Evolutionary conservation across 2,797 vertebrate species (phyloP).

Genomic region (Pseudomugil tenellus): DNA sequence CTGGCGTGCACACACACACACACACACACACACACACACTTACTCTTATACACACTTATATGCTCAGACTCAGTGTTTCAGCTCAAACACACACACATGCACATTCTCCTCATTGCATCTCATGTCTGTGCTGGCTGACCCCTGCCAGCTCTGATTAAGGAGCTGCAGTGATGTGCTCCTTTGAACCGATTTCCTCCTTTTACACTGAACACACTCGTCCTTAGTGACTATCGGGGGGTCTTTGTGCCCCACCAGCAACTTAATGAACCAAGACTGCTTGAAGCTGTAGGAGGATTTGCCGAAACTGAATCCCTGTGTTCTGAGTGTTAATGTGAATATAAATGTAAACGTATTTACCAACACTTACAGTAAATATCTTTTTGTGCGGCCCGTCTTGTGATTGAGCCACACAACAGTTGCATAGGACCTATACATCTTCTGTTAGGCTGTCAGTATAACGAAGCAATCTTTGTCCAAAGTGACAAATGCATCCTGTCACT

Average conservation of each 20-base stretch:
- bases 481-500: conserved; percentile 77
- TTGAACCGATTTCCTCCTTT: conserved; percentile 90
- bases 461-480: conserved; percentile 74
- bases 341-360: conserved; percentile 47
- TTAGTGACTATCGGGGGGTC: conserved; percentile 89
- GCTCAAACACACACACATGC: conserved; percentile 34
- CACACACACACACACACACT: conserved; percentile 41
- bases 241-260: conserved; percentile 78
- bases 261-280: conserved; percentile 75
- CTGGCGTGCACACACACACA: conserved; percentile 34
- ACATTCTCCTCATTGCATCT: conserved; percentile 59
- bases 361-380: conserved; percentile 40
- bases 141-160: conserved; percentile 94
- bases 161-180: conserved; percentile 93
- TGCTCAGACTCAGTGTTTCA: conserved; percentile 6
- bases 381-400: conserved; percentile 16
- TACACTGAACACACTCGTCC: conserved; percentile 90
- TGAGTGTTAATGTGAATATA: conserved; percentile 24
- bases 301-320: conserved; percentile 41
- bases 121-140: conserved; percentile 86
- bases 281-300: conserved; percentile 55
- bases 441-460: conserved; percentile 62
- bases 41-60: conserved; percentile 34
- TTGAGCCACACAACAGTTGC: conserved; percentile 18
- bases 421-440: conserved; percentile 47